Evolutionary conservation across 1,140 invertebrate species (phyloP).

Genomic region (Aporrectodea caliginosa): DNA sequence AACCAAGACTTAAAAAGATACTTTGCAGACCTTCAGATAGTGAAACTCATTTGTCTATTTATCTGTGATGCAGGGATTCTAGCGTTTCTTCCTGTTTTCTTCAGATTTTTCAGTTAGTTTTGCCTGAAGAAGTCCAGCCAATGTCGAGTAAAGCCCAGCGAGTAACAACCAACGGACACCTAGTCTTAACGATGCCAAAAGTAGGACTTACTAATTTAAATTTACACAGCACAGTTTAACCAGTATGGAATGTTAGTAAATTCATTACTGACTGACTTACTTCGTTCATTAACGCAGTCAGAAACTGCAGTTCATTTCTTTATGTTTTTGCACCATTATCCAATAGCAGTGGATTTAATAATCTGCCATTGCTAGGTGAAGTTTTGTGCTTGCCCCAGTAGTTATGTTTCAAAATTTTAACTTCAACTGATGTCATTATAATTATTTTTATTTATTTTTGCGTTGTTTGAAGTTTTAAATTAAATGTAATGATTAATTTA

Average conservation of each 20-base stretch:
- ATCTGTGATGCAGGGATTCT: neutral
- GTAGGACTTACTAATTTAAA: no score
- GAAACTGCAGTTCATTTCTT: neutral
- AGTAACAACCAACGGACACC: neutral
- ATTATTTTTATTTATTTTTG: no score
- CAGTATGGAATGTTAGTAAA: neutral
- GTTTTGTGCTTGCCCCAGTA: neutral
- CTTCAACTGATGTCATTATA: no score
- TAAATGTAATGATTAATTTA: no score
- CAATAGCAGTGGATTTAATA: neutral
- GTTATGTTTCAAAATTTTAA: no score
- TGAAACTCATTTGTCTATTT: neutral
- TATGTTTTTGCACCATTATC: neutral
- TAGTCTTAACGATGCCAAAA: neutral
- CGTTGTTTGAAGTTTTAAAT: no score
- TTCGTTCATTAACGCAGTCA: neutral
- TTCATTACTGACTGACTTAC: neutral
- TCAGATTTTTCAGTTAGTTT: neutral
- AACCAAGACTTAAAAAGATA: neutral
- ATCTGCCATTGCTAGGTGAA: neutral
- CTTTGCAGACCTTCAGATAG: neutral
- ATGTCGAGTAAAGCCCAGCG: neutral
- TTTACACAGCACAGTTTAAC: neutral
- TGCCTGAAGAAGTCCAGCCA: neutral
- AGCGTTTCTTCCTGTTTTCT: neutral